Evolutionary conservation across 1,140 invertebrate species (phyloP), one percentile per base, ranked within the genome.

Genomic region (Drosophila dunni): DNA sequence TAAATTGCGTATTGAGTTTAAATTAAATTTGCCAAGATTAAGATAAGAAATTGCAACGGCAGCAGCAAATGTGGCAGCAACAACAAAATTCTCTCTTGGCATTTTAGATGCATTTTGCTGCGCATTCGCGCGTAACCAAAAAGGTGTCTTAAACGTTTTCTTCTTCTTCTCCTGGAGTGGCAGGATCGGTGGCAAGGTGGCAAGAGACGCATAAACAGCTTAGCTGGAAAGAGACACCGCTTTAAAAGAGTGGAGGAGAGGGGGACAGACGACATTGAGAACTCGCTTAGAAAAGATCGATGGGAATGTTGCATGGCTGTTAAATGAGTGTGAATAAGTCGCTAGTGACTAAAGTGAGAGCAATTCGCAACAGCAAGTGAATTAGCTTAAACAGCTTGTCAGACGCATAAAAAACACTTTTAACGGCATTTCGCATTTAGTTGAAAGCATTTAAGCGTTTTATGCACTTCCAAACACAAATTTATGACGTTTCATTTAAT

Each of bases 1-100:
- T 89, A 89, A 89, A 89, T 89, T 89, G 84, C 81, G 84, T 89
- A 89, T 89, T 89, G 84, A 89, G 84, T 89, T 89, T 89, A 89
- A 89, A 89, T 89, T 89, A 81, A 89, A 89, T 90, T 89, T 89
- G 80, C 84, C 78, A 64, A 81, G 84, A 89, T 89, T 89, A 89
- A 89, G 84, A 89, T 89, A 89, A 89, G 74, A 60, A 84, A 89
- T 70, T 81, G 77, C 83, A 82, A 75, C 34, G n/a, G 36, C 34
- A 36, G 29, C 42, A 17, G 24, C 42, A 61, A 46, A 75, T 48
- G 60, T 10, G 7, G 57, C 48, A 51, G 38, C 65, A 36, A 53
- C 54, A 10, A 4, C 54, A 50, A 38, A 29, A 33, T 38, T 42
- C 5, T 8, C 42, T n/a, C 46, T 11, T 40, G 38, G 9, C 11